Percentiles rank a stretch among this genome's conserved stretches.
Evolutionary conservation across 2,113 vertebrate species (phyloP).

Genomic region (Nyctibius bracteatus): DNA sequence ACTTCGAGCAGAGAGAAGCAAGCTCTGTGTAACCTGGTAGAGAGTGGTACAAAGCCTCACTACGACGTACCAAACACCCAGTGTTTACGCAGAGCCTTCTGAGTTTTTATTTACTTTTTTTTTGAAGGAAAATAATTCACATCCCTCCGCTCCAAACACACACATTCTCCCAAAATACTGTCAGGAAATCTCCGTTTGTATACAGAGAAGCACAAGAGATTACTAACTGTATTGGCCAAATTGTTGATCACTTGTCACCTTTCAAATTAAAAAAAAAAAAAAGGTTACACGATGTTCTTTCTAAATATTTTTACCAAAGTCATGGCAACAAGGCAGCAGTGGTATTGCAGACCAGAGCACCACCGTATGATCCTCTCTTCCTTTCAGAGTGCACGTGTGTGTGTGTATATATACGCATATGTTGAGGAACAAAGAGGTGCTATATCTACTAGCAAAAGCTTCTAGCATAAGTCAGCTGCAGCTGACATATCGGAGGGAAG

Average conservation of each 20-base stretch:
- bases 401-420: fast-evolving
- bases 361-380: background rate
- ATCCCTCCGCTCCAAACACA: background rate
- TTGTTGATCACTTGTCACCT: background rate
- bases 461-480: background rate
- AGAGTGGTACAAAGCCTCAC: background rate
- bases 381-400: background rate
- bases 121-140: background rate
- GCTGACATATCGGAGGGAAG: background rate
- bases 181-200: background rate
- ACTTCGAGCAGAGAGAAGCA: background rate
- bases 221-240: background rate
- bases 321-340: background rate
- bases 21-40: background rate
- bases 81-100: background rate
- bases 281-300: background rate
- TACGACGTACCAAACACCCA: background rate
- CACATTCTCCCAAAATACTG: background rate
- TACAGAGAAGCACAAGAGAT: background rate
- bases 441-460: background rate
- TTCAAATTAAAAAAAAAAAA: background rate
- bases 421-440: background rate
- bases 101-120: background rate
- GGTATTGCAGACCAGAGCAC: background rate
- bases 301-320: background rate